Conservation (phyloP, 2,797 vertebrate genomes). For the Aselliscus stoliczkanus region DNA sequence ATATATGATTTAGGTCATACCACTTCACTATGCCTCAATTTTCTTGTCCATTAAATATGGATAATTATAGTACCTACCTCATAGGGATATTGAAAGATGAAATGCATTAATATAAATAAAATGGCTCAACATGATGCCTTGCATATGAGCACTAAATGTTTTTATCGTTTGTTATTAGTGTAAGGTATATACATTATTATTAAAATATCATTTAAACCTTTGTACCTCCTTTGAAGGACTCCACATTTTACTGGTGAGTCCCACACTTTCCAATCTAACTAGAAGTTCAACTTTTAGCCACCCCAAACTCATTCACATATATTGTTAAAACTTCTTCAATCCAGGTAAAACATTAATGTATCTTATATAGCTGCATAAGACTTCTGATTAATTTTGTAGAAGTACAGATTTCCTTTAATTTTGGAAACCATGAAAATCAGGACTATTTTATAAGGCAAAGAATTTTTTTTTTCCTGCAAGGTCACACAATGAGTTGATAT, state of each 20-base stretch:
- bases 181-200: not conserved
- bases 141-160: not conserved
- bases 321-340: not conserved
- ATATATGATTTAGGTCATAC: not conserved
- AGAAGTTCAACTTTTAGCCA: not conserved
- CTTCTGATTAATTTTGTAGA: not conserved
- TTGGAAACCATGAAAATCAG: not conserved
- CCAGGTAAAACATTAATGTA: not conserved
- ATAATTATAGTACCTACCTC: not conserved
- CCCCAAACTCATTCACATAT: not conserved
- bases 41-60: not conserved
- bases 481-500: not conserved
- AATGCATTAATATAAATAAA: not conserved
- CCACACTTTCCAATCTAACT: not conserved
- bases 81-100: not conserved
- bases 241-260: not conserved
- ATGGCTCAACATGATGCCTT: not conserved
- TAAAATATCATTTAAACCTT: not conserved
- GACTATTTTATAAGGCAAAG: not conserved
- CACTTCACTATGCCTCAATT: not conserved
- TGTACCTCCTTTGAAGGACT: not conserved
- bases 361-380: not conserved
- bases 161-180: not conserved
- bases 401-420: not conserved
- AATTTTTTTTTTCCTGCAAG: not conserved